Evolutionary conservation across 2,797 vertebrate genomes (phyloP), one percentile per base, ranked within the genome.

Genomic region (Knipowitschia caucasica): DNA sequence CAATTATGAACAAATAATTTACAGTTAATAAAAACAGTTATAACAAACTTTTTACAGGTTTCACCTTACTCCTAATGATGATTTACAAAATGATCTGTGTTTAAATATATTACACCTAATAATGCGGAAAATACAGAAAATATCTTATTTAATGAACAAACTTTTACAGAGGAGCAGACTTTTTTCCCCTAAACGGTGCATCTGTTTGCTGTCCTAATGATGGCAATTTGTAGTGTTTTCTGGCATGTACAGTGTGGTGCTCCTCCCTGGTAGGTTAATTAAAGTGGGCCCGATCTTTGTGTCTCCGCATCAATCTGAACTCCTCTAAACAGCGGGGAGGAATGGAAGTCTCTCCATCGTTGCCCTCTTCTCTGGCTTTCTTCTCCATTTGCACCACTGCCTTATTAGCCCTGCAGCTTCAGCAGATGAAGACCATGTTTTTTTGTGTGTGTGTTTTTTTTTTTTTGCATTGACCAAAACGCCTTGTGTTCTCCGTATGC

Each of bases 391-490:
- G 51, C 63, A 57, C 78, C 50, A 61, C 75, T 55, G 64, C 61
- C 78, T 82, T 80, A 79, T 84, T 91, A 90, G 82, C 88, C 87
- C 63, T 62, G 67, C 62, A 64, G 61, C 67, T 75, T 66, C 68
- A 64, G 50, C 54, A 72, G 64, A 77, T 64, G 63, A 75, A 75
- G 61, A 74, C 15, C 1, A 42, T 49, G 49, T 42, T 71, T 75
- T 69, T 57, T 27, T 15, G 51, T 75, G 26, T 29, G 26, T 30
- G 1, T 30, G 27, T 6, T 1, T 30, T 40, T 14, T 21, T 21
- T 40, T 75, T 72, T 59, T 46, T n/a, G 53, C 75, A 73, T 75
- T 59, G 73, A 59, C 69, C 57, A 1, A 15, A 47, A 44, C 14
- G 15, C 15, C 8, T 29, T 18, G 44, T 36, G 50, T 47, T 39